Evolutionary conservation across 1,140 invertebrate species (phyloP).

Genomic region (Drosophila quadrilineata): DNA sequence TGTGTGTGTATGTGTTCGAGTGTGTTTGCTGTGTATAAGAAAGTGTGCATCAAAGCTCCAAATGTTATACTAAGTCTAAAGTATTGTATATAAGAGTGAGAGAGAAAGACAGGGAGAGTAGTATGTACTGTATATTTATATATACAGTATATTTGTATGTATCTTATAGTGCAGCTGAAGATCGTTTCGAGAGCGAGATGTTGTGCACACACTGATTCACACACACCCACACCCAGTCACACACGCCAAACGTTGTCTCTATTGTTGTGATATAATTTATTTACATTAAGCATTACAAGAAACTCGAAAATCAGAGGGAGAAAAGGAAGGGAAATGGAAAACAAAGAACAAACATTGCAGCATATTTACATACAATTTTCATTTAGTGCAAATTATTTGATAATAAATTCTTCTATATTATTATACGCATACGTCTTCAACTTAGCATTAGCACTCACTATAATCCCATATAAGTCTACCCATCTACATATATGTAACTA

Average conservation of each 20-base stretch:
- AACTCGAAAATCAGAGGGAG: conserved; percentile 18
- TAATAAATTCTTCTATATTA: conserved; percentile 19
- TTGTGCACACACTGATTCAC: conserved; percentile 20
- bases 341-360: conserved; percentile 20
- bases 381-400: conserved; percentile 69
- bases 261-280: conserved; percentile 79
- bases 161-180: too few species aligned
- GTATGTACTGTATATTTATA: too few species aligned
- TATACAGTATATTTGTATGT: too few species aligned
- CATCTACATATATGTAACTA: background rate
- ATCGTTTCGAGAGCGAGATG: conserved; percentile 5
- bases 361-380: conserved; percentile 46
- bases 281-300: conserved; percentile 51
- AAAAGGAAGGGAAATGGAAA: background rate
- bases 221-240: conserved; percentile 35
- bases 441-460: conserved; percentile 23
- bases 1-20: conserved; percentile 8
- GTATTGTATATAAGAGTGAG: conserved; percentile 36
- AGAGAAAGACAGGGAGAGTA: too few species aligned
- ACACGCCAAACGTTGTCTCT: conserved; percentile 63
- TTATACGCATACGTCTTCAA: conserved; percentile 39
- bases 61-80: conserved; percentile 26
- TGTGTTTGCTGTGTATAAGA: too few species aligned
- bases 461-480: background rate
- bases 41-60: conserved; percentile 4